A percentile compares a stretch with the other conserved stretches of the same genome.
Evolutionary conservation across 2,888 invertebrate species (phyloP).

Genomic region (Callinectes sapidus): DNA sequence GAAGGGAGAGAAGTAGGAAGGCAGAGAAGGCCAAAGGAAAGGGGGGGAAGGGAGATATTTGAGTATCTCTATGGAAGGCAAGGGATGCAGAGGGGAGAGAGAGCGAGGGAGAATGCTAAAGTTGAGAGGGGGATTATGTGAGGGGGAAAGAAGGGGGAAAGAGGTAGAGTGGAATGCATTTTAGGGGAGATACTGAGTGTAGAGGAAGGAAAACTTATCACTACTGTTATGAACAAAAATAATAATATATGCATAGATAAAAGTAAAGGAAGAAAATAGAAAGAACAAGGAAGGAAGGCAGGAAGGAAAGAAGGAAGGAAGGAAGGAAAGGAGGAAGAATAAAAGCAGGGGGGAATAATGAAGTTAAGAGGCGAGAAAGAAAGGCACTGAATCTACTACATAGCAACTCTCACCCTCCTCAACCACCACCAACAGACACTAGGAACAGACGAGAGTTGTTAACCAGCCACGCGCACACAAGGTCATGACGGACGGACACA

Average conservation of each 20-base stretch:
- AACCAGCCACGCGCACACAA: background rate
- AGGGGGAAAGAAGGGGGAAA: background rate
- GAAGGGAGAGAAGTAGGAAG: background rate
- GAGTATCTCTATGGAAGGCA: background rate
- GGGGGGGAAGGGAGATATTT: background rate
- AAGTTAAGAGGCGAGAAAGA: background rate
- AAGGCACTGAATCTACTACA: background rate
- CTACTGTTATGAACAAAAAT: too few relatives aligned
- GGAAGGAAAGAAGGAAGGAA: background rate
- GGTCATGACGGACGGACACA: background rate
- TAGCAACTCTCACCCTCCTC: background rate
- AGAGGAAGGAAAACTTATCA: too few relatives aligned
- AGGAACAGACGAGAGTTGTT: background rate
- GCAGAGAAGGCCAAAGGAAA: background rate
- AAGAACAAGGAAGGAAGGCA: background rate
- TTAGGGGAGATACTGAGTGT: too few relatives aligned
- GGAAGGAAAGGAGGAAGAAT: background rate
- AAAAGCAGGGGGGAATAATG: background rate
- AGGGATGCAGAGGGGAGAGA: background rate
- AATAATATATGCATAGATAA: too few relatives aligned
- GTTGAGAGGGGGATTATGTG: background rate
- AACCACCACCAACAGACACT: background rate
- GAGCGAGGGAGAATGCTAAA: background rate
- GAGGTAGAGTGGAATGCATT: too few relatives aligned
- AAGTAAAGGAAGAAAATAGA: too few relatives aligned